Percentiles rank a stretch among this genome's conserved stretches.
phyloP scores from a whole-genome alignment of 2,888 invertebrate species.

The Drosophila nr. fundita region DNA sequence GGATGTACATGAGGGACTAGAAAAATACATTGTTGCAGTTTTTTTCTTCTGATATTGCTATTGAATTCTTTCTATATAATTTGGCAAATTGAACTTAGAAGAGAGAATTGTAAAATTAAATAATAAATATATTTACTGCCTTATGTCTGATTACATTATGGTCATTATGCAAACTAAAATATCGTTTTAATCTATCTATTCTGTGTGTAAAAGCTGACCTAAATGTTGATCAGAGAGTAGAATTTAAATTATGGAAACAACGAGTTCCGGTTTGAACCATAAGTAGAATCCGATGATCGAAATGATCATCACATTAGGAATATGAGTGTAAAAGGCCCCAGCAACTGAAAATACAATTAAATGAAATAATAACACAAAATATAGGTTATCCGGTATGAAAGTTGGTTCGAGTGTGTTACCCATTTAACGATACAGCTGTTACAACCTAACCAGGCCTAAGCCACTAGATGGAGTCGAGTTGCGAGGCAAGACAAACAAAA shows the following conservation, averaged over 20 bases:
- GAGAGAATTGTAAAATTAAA: neutral
- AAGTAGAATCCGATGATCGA: neutral
- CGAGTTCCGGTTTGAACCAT: constrained; percentile 10
- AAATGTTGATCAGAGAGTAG: neutral
- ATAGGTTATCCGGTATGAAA: constrained; percentile 53
- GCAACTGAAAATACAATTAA: constrained; percentile 42
- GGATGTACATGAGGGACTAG: neutral
- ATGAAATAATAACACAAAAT: constrained; percentile 38
- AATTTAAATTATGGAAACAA: neutral
- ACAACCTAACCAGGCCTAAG: constrained; percentile 20
- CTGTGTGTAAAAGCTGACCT: neutral
- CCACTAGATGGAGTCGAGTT: constrained; percentile 31
- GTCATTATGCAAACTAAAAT: neutral
- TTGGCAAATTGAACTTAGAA: neutral
- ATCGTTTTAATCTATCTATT: neutral
- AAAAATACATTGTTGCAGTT: neutral
- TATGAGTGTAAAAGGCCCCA: constrained; percentile 2
- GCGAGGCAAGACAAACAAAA: constrained; percentile 26
- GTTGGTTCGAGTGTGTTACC: constrained; percentile 42
- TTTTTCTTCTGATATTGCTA: neutral
- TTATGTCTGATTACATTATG: neutral
- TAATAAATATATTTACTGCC: neutral
- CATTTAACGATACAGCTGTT: constrained; percentile 42
- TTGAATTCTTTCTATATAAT: neutral
- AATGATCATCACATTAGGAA: constrained; percentile 6